phyloP scores from a whole-genome alignment of 2,797 vertebrate species.

The Gobio occitaniae region DNA sequence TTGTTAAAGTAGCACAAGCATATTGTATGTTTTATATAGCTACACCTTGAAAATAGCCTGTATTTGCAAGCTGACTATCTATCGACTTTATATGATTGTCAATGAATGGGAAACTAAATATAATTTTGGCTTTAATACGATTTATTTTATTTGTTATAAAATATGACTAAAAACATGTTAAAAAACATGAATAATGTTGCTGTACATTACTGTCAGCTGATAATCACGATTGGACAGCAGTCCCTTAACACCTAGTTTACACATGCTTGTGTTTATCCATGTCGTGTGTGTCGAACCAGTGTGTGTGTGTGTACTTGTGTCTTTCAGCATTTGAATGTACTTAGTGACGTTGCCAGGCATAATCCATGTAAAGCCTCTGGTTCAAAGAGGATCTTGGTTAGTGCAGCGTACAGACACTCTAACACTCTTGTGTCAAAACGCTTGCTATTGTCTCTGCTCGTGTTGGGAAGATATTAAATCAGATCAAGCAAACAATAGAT shows the following conservation, averaged over 20 bases:
- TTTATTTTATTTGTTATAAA: not conserved
- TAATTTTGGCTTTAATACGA: not conserved
- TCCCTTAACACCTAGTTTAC: conserved; percentile 16
- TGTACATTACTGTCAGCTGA: conserved; percentile 2
- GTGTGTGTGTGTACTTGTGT: conserved; percentile 44
- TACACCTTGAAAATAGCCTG: not conserved
- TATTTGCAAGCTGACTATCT: not conserved
- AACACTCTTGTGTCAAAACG: conserved; percentile 32
- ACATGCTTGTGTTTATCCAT: conserved; percentile 16
- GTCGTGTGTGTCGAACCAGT: conserved; percentile 1
- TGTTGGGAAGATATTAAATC: conserved; percentile 1
- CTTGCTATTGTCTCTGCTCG: conserved; percentile 2
- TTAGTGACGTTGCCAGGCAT: conserved; percentile 47
- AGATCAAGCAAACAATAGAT: not conserved
- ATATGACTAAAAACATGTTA: too few species aligned
- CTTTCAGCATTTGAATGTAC: conserved; percentile 42
- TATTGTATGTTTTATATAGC: not conserved
- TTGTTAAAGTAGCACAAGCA: not conserved
- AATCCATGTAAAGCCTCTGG: conserved; percentile 49
- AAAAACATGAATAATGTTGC: not conserved
- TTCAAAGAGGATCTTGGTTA: conserved; percentile 54
- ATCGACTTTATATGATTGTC: not conserved
- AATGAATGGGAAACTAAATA: not conserved
- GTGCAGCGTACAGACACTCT: conserved; percentile 19
- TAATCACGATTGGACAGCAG: not conserved